Evolutionary conservation across 2,797 vertebrate genomes (phyloP).

Genomic region (Lutjanus campechanus): DNA sequence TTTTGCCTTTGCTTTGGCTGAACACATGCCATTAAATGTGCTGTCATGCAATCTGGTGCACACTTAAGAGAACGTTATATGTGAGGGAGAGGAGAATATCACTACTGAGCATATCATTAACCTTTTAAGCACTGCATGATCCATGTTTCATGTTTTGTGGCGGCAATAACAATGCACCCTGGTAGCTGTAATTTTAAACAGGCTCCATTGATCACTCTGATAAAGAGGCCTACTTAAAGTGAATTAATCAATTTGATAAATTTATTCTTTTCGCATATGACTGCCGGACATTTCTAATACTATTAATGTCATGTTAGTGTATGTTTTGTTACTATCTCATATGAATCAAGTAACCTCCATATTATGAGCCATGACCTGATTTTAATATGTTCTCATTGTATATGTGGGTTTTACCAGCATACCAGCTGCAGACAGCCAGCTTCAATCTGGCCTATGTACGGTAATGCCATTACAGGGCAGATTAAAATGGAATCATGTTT

Average conservation of each 20-base stretch:
- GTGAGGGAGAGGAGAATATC: conserved; percentile 1
- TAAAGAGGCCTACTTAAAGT: conserved; percentile 25
- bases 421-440: conserved; percentile 47
- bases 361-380: conserved; percentile 53
- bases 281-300: conserved; percentile 25
- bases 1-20: conserved; percentile 1
- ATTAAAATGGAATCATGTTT: conserved; percentile 61
- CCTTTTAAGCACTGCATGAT: conserved; percentile 41
- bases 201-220: conserved; percentile 30
- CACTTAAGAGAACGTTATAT: conserved; percentile 9
- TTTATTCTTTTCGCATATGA: conserved; percentile 16
- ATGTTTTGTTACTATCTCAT: conserved; percentile 25
- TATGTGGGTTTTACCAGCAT: conserved; percentile 29
- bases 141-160: conserved; percentile 26
- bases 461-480: conserved; percentile 61
- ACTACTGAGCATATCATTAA: conserved; percentile 22
- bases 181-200: conserved; percentile 35
- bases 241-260: conserved; percentile 28
- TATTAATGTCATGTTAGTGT: conserved; percentile 36
- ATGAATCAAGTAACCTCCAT: conserved; percentile 46
- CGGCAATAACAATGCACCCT: conserved; percentile 31
- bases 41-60: background rate
- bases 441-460: conserved; percentile 43
- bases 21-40: background rate
- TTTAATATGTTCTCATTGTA: conserved; percentile 15